These are phyloP conservation scores for Nomada fucata DNA, from an alignment of 2,888 invertebrate species.

Conservation along the genomic window DNA sequence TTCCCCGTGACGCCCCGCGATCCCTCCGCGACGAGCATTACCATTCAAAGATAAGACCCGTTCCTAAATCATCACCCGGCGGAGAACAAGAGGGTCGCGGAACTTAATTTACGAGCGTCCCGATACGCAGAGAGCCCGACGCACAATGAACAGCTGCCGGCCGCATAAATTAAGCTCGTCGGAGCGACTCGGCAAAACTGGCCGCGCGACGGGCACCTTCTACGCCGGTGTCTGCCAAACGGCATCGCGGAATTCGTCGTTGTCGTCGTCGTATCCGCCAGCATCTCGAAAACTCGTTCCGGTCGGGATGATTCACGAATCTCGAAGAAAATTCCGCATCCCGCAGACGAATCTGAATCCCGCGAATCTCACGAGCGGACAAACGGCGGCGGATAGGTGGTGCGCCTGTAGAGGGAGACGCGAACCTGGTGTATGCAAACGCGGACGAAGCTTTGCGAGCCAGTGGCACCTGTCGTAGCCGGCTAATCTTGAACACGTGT, in stretches of 20 bases:
- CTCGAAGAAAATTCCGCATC: conserved; percentile 49
- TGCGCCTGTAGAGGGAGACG: conserved; percentile 10
- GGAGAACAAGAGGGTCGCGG: background rate
- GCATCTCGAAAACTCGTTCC: background rate
- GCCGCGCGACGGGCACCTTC: conserved; percentile 8
- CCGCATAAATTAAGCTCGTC: conserved; percentile 31
- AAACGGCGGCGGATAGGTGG: conserved; percentile 1
- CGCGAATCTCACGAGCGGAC: conserved; percentile 45
- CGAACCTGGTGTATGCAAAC: conserved; percentile 69
- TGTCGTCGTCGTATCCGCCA: conserved; percentile 3
- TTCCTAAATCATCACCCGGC: conserved; percentile 9
- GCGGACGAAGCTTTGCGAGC: conserved; percentile 68
- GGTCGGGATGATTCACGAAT: conserved; percentile 9
- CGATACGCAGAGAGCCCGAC: conserved; percentile 12
- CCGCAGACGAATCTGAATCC: conserved; percentile 13
- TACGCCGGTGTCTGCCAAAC: background rate
- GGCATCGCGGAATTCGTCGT: conserved; percentile 12
- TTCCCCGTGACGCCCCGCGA: background rate
- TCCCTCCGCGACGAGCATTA: background rate
- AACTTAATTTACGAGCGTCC: conserved; percentile 10
- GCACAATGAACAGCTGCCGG: conserved; percentile 17
- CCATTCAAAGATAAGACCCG: conserved; percentile 11
- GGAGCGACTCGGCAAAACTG: conserved; percentile 18
- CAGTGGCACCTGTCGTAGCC: conserved; percentile 81
- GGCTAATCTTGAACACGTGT: conserved; percentile 83